phyloP scores from a whole-genome alignment of 1,140 invertebrate genomes.

The Penaeus japonicus region DNA sequence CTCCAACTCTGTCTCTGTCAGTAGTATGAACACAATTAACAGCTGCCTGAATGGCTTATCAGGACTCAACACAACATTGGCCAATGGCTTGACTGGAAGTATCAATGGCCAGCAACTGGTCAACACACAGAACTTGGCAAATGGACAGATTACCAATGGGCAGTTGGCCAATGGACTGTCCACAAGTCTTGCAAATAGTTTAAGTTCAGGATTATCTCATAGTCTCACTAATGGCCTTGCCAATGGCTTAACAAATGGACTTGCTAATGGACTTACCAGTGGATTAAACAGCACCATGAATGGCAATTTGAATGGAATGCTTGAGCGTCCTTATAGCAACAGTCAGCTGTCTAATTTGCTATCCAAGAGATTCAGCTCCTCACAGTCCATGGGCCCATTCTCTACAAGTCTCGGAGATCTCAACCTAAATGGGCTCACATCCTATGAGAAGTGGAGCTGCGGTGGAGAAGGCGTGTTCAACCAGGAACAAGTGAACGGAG shows the following conservation, averaged over 20 bases:
- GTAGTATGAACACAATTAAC: constrained; percentile 54
- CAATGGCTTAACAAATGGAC: constrained; percentile 49
- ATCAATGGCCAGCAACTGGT: not conserved
- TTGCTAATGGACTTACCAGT: constrained; percentile 31
- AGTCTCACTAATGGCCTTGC: constrained; percentile 38
- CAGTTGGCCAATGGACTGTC: constrained; percentile 20
- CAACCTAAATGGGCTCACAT: constrained; percentile 48
- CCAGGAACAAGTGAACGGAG: constrained; percentile 38
- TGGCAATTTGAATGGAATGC: constrained; percentile 48
- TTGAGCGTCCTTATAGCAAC: constrained; percentile 52
- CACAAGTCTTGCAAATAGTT: constrained; percentile 31
- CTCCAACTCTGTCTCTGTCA: constrained; percentile 39
- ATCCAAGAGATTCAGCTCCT: constrained; percentile 81
- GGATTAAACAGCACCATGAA: constrained; percentile 40
- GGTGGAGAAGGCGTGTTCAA: constrained; percentile 38
- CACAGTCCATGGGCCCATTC: constrained; percentile 81
- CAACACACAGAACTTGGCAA: not conserved
- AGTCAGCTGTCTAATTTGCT: constrained; percentile 72
- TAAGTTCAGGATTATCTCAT: not conserved
- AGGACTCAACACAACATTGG: constrained; percentile 30
- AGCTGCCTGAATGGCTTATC: constrained; percentile 65
- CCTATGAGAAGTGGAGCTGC: constrained; percentile 56
- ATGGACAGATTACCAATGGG: constrained; percentile 18
- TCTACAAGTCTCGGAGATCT: constrained; percentile 57
- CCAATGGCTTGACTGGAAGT: constrained; percentile 14